Evolutionary conservation across 1,140 invertebrate genomes (phyloP), one percentile per base, ranked within the genome.

Genomic region (Meloidogyne floridensis): DNA sequence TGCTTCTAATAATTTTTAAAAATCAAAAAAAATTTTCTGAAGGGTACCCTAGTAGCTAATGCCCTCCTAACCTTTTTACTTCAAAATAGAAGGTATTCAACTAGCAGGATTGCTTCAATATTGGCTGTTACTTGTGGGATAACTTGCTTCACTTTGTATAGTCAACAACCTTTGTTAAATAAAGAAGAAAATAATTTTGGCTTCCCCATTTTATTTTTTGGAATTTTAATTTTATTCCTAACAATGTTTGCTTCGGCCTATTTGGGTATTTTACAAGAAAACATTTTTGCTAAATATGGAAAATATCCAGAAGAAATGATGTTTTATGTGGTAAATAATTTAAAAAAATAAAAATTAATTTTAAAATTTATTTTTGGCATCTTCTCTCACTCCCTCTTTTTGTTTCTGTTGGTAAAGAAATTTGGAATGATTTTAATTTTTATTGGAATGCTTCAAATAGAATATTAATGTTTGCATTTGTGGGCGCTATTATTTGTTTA

Each of bases 231-330:
- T 82, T 91, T 98, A 13, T 95, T 94, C 0, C 92, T 94, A 81
- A 95, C 95, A 0, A 91, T 99, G 53, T 94, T 99, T 83, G 92
- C 97, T 80, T 98, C 97, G 1, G 95, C 97, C 7, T 92, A 95
- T 82, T 95, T 98, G 95, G 97, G 97, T 3, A 95, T 99, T 82
- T 97, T 94, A 90, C 97, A 99, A 92, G 96, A 99, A 91, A 93
- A 93, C 8, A 91, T 98, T 3, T 96, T 96, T 88, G 91, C 92
- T 79, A 93, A 93, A 80, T 94, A 94, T 91, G 97, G 96, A 74
- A 98, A 98, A 91, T 94, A 97, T 92, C 95, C 96, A 0, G 93
- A 93, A 84, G 97, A 99, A 92, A 95, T 96, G 20, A 91, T 99
- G 9, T 98, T 94, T 69, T 84, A 84, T 83, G 87, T 91, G 92